These are phyloP conservation scores for Drosophila peninsularis DNA, from an alignment of 2,888 invertebrate species.

Conservation along the genomic window DNA sequence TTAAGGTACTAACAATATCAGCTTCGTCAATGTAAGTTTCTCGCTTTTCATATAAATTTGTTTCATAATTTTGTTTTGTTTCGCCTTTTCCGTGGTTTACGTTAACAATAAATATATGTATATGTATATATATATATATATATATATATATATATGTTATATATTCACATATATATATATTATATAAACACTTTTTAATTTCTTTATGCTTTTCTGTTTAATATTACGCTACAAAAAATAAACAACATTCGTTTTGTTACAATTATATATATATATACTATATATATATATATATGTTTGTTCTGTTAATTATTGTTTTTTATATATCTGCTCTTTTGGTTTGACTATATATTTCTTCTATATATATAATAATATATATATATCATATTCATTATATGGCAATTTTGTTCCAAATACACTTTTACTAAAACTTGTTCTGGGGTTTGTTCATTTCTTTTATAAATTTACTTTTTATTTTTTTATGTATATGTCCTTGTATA, in stretches of 20 bases:
- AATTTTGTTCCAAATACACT: slow-evolving; percentile 80
- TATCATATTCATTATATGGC: slow-evolving; percentile 65
- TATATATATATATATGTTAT: slow-evolving; percentile 8
- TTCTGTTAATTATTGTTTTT: slow-evolving; percentile 69
- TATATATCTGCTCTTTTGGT: slow-evolving; percentile 61
- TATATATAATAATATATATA: slow-evolving; percentile 43
- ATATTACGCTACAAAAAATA: slow-evolving; percentile 80
- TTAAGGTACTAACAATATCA: slow-evolving; percentile 85
- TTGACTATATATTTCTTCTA: slow-evolving; percentile 56
- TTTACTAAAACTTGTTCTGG: slow-evolving; percentile 79
- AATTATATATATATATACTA: slow-evolving; percentile 57
- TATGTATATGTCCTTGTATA: slow-evolving; percentile 69
- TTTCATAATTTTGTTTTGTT: slow-evolving; percentile 59
- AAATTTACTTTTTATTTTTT: slow-evolving; percentile 13
- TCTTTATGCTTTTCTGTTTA: slow-evolving; percentile 46
- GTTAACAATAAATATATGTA: slow-evolving; percentile 79
- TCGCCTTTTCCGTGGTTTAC: slow-evolving; percentile 79
- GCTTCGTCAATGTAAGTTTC: slow-evolving; percentile 81
- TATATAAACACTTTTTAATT: slow-evolving; percentile 65
- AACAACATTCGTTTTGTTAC: slow-evolving; percentile 76
- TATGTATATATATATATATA: slow-evolving; percentile 48
- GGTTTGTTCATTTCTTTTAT: slow-evolving; percentile 54
- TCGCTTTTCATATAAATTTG: slow-evolving; percentile 73
- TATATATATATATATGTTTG: slow-evolving; percentile 37
- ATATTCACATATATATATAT: slow-evolving; percentile 40